phyloP scores from a whole-genome alignment of 2,797 vertebrate species.

The Pitangus sulphuratus region DNA sequence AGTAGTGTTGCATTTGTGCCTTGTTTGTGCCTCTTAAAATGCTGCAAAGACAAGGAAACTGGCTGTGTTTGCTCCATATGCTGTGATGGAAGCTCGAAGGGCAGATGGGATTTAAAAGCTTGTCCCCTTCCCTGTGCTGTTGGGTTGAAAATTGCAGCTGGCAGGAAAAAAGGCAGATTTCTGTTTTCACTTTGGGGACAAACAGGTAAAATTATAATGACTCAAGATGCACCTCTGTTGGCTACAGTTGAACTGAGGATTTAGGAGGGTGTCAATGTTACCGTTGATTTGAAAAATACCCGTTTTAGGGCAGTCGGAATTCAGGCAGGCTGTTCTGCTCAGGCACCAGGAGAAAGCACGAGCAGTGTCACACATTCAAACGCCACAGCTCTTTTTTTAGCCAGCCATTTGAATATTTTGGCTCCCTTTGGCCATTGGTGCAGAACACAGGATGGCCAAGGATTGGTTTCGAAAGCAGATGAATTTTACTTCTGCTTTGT shows the following conservation, averaged over 20 bases:
- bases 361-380: background rate
- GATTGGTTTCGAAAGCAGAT: background rate
- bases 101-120: background rate
- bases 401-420: constrained; percentile 30
- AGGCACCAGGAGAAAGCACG: background rate
- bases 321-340: background rate
- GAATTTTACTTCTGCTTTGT: constrained; percentile 54
- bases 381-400: background rate
- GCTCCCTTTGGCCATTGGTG: background rate
- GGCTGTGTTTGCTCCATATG: background rate
- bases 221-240: background rate
- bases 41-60: background rate
- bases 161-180: background rate
- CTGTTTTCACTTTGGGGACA: background rate
- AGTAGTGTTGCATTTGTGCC: fast-evolving
- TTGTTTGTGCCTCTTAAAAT: background rate
- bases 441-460: background rate
- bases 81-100: background rate
- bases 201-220: background rate
- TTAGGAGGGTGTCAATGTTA: background rate
- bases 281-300: background rate
- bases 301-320: background rate
- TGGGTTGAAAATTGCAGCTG: background rate
- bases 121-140: background rate
- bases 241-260: no score